Base-by-base conservation (phyloP, 2,888 invertebrate species). In the Cantharis lateralis region DNA sequence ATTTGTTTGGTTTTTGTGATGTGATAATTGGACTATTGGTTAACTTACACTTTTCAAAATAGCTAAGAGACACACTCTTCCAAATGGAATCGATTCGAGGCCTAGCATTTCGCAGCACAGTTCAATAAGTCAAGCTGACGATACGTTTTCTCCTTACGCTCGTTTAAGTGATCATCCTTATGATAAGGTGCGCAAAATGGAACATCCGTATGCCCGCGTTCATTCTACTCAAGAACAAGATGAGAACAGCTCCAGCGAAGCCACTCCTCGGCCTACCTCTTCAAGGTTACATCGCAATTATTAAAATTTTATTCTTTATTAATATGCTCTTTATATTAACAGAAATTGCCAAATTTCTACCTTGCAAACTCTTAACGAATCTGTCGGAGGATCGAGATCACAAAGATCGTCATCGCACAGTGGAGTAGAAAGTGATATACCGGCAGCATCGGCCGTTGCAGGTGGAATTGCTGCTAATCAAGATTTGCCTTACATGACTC, bases 401-500 rank as follows among this genome's bases (percentile, higher is more conserved):
- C 86, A 91, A 66, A 86, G 90, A 80, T 88, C 90, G 3, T 90
- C 90, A 1, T 88, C 89, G 11, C 89, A 90, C 78, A 89, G 88
- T 15, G 86, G 88, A 79, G 9, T 90, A 68, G 89, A 91, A 10
- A 79, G 83, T 32, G 92, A 94, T 84, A 95, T 96, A 86, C 94
- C 95, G 26, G 96, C 96, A n/a, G 95, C 95, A 10, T 93, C 94
- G 69, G 96, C 96, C 7, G 96, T 96, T 83, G 93, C 95, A 75
- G 96, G 96, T 13, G 93, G 94, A 85, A 91, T 96, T 81, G 95
- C 96, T 61, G 96, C 96, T 62, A 96, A 95, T 86, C 95, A 95
- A 86, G 96, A 96, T 86, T 89, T 96, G 84, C 96, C 96, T 0
- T 96, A 96, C 87, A 96, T 96, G 92, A 96, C 96, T 10, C 96